phyloP scores from a whole-genome alignment of 2,113 vertebrate species.

The Chlamydotis undulata region DNA sequence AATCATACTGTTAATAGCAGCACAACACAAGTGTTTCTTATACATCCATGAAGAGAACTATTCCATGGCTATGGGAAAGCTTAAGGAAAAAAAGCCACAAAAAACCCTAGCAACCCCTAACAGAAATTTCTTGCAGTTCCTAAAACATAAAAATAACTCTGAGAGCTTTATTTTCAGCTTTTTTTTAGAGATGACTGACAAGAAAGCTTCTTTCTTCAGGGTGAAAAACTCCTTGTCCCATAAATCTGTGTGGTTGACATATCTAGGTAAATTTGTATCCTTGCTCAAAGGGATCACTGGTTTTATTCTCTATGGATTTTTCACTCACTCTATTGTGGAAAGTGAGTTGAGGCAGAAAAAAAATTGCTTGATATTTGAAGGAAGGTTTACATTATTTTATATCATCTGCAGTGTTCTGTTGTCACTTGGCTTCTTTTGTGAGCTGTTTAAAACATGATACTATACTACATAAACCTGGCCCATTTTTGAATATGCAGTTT shows the following conservation, averaged over 20 bases:
- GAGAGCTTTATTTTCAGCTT: conserved; percentile 58
- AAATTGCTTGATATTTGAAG: conserved; percentile 5
- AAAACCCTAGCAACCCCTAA: neutral
- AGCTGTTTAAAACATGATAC: conserved; percentile 57
- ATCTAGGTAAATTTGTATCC: conserved; percentile 66
- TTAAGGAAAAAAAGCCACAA: neutral
- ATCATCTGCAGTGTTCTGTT: conserved; percentile 42
- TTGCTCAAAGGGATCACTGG: conserved; percentile 60
- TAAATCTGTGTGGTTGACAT: conserved; percentile 64
- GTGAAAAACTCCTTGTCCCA: conserved; percentile 66
- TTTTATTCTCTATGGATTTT: conserved; percentile 67
- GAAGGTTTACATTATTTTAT: conserved; percentile 44
- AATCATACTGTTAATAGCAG: conserved; percentile 63
- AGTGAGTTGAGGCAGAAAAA: conserved; percentile 39
- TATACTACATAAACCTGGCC: conserved; percentile 26
- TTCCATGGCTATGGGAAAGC: conserved; percentile 22
- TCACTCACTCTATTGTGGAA: conserved; percentile 48
- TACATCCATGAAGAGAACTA: conserved; percentile 40
- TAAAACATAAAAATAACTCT: neutral
- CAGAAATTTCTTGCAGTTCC: conserved; percentile 18
- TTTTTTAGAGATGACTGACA: conserved; percentile 64
- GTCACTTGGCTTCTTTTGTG: conserved; percentile 53
- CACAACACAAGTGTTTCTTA: conserved; percentile 59
- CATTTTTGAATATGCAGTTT: conserved; percentile 9
- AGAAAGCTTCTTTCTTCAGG: conserved; percentile 41